phyloP scores from a whole-genome alignment of 2,888 invertebrate species.

The Elgonia sp. region DNA sequence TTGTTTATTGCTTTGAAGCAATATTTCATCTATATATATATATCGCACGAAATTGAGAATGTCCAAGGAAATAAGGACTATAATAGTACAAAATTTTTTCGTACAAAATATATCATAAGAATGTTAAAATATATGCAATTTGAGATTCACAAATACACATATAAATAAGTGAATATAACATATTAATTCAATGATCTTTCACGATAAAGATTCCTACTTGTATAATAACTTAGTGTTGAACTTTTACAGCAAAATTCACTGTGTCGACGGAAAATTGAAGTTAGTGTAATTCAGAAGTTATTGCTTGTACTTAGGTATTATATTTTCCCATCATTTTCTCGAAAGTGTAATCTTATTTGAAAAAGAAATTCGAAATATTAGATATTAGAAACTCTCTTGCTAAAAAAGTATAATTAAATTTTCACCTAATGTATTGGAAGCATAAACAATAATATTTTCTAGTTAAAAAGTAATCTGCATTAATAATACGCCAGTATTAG shows the following conservation, averaged over 20 bases:
- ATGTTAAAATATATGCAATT: no score
- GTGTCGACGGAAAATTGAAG: background rate
- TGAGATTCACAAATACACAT: no score
- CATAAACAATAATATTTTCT: conserved; percentile 23
- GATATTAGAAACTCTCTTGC: background rate
- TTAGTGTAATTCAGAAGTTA: conserved; percentile 21
- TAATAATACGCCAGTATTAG: conserved; percentile 24
- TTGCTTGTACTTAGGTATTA: background rate
- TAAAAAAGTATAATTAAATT: background rate
- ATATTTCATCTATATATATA: no score
- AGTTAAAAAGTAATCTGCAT: conserved; percentile 29
- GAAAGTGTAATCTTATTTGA: background rate
- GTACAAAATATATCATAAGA: no score
- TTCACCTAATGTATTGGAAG: background rate
- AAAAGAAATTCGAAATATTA: conserved; percentile 14
- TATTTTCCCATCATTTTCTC: conserved; percentile 3
- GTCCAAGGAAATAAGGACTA: no score
- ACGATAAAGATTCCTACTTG: background rate
- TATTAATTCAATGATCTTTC: no score
- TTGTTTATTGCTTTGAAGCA: no score
- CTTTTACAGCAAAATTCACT: background rate
- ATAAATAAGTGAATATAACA: no score
- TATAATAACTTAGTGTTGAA: background rate
- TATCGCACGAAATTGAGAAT: no score
- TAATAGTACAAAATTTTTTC: no score